Percentiles rank a stretch among this genome's conserved stretches.
Conservation (phyloP, 2,888 invertebrate species). For the Pheosia gnoma region DNA sequence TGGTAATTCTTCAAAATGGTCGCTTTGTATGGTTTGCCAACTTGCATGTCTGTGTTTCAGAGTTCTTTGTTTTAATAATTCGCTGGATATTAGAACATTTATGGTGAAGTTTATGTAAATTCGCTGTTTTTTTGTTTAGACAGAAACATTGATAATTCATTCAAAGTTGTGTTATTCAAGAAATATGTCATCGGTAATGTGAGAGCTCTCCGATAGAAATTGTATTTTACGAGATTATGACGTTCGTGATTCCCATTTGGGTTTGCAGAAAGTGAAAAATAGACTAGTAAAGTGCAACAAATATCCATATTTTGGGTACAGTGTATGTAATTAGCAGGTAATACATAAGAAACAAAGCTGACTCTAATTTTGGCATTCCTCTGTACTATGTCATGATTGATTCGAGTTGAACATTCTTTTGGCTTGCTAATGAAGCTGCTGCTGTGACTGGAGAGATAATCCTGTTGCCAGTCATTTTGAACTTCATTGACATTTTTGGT, state of each 20-base stretch:
- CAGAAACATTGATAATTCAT: slow-evolving; percentile 49
- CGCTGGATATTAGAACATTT: slow-evolving; percentile 52
- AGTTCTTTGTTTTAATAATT: slow-evolving; percentile 82
- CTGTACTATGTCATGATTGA: slow-evolving; percentile 72
- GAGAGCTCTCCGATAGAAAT: slow-evolving; percentile 76
- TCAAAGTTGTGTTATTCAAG: slow-evolving; percentile 58
- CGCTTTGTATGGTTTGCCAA: slow-evolving; percentile 87
- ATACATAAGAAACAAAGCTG: slow-evolving; percentile 55
- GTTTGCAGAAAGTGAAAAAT: slow-evolving; percentile 63
- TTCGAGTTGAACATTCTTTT: slow-evolving; percentile 60
- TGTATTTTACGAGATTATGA: slow-evolving; percentile 76
- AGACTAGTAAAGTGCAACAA: slow-evolving; percentile 60
- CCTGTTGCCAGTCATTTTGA: slow-evolving; percentile 3
- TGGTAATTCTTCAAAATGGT: slow-evolving; percentile 90
- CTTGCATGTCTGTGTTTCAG: slow-evolving; percentile 83
- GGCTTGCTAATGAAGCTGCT: slow-evolving; percentile 37
- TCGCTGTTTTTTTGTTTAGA: slow-evolving; percentile 44
- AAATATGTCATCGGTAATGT: slow-evolving; percentile 83
- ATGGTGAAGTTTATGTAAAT: slow-evolving; percentile 51
- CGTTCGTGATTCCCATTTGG: slow-evolving; percentile 65
- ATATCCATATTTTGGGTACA: slow-evolving; percentile 24
- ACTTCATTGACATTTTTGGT: slow-evolving; percentile 7
- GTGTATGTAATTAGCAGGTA: slow-evolving; percentile 21
- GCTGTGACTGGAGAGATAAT: slow-evolving; percentile 23
- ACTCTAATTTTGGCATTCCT: slow-evolving; percentile 82